phyloP scores from a whole-genome alignment of 2,888 invertebrate genomes.

The Steinernema scapterisci region DNA sequence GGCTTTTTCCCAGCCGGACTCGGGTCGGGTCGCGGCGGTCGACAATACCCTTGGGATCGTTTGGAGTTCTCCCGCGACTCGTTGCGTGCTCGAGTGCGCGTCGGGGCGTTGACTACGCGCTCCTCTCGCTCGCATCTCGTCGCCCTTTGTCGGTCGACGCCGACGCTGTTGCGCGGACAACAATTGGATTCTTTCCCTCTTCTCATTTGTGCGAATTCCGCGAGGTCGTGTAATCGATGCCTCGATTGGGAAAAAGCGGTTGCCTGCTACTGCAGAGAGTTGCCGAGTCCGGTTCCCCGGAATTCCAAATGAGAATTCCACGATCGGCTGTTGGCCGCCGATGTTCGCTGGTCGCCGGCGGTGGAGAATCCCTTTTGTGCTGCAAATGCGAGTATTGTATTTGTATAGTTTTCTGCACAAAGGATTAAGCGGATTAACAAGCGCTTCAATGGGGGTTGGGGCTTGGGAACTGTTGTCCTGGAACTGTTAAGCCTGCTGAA shows the following conservation, averaged over 20 bases:
- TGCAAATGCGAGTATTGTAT: not conserved
- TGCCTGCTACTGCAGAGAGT: not conserved
- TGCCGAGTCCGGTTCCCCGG: slow-evolving; percentile 9
- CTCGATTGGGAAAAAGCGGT: slow-evolving; percentile 29
- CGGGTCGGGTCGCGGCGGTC: not conserved
- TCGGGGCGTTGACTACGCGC: not conserved
- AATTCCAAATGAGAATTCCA: slow-evolving; percentile 23
- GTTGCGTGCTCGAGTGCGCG: slow-evolving; percentile 30
- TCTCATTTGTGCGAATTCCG: slow-evolving; percentile 29
- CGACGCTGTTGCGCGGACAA: slow-evolving; percentile 12
- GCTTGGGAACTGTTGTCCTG: too few species aligned
- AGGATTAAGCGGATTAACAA: not conserved
- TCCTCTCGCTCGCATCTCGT: too few species aligned
- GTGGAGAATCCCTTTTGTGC: slow-evolving; percentile 4
- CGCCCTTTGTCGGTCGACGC: slow-evolving; percentile 18
- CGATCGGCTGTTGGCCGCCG: not conserved
- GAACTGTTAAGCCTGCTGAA: too few species aligned
- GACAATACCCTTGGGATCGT: slow-evolving; percentile 32
- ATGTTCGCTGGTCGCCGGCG: not conserved
- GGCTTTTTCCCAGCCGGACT: not conserved
- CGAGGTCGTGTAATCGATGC: slow-evolving; percentile 30
- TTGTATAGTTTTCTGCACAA: not conserved
- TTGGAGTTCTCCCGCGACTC: slow-evolving; percentile 1
- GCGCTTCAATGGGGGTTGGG: not conserved
- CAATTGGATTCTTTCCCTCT: slow-evolving; percentile 26